Base-by-base conservation (phyloP, 1,140 invertebrate species). In the Octopus sinensis region DNA sequence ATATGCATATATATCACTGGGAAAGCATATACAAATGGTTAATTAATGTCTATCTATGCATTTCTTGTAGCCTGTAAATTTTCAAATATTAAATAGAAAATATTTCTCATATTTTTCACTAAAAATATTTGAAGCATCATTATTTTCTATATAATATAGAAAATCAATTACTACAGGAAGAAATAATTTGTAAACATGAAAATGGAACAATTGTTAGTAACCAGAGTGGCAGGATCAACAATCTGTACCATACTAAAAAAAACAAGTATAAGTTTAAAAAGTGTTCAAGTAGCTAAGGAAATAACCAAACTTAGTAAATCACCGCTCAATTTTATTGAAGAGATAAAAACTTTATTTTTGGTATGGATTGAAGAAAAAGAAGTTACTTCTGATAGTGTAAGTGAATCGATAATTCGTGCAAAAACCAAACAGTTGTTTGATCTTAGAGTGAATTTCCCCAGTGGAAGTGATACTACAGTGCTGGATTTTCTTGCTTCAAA, bases 171-270 rank as follows among this genome's bases (percentile, higher is more conserved):
- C 56, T 10, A 17, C 3, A 9, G 56, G 17, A 62, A 3, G 56
- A 62, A 62, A 62, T 62, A 62, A 62, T 62, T 62, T 10, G 56
- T 62, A 62, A 62, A 62, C 56, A 62, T 62, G 56, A 62, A 62
- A 17, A 9, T 62, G 56, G 56, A 17, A 62, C 17, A 62, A 62
- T 17, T 62, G 56, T 62, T 9, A 62, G 3, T 62, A 62, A 62
- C 9, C 56, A 62, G 56, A 62, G 17, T 62, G 56, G 56, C 56
- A 17, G 17, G 17, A 62, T 62, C 56, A 17, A 62, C 56, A 9
- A 62, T 62, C 17, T 62, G 9, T 62, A 62, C 56, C 9, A 62
- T 62, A 9, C 56, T 62, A 1, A 62, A 62, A 17, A 62, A 62
- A 10, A 3, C 6, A 17, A 62, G 9, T 3, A 17, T 1, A 62